Evolutionary conservation across 2,113 vertebrate genomes (phyloP), one percentile per base, ranked within the genome.

Genomic region (Sigmodon hispidus): DNA sequence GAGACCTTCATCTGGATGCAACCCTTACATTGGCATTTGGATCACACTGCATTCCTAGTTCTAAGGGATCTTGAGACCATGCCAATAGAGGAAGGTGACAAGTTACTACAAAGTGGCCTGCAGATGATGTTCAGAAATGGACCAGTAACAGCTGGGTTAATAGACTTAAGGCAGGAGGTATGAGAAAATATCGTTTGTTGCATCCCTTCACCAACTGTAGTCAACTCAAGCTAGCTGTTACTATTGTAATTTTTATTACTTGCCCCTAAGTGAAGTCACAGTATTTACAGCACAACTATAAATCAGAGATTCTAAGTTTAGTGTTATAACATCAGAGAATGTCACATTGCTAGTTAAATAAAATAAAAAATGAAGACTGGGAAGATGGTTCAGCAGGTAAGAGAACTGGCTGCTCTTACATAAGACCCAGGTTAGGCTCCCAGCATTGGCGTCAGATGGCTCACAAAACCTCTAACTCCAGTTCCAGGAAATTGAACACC

Each of bases 281-380:
- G 55, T 95, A 19, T 26, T 81, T 81, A 72, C 0, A 50, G 29
- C 77, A 16, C 22, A 81, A 16, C 5, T 3, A 40, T 90, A 61
- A 96, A 19, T 85, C 86, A 5, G 24, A 95, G 63, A 50, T 94
- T 94, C 55, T 34, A 92, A 67, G 61, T 83, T 95, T 26, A 90
- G 52, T 57, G 81, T 87, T 80, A 90, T 70, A 87, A 96, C 48
- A 81, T 76, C 16, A 89, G 16, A 55, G 15, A 92, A 55, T 22
- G 13, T 0, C 40, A 67, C 17, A 67, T 17, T 36, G 88, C 85
- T 86, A 92, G 6, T 52, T 69, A 96, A 81, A 70, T 67, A 26
- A 93, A 61, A 61, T 17, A 76, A 65, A 87, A 61, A 80, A 63
- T 80, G 26, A 87, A 87, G n/a, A 13, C 55, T 61, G 0, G 24